phyloP scores from a whole-genome alignment of 1,140 invertebrate genomes.

The Streblospio benedicti region DNA sequence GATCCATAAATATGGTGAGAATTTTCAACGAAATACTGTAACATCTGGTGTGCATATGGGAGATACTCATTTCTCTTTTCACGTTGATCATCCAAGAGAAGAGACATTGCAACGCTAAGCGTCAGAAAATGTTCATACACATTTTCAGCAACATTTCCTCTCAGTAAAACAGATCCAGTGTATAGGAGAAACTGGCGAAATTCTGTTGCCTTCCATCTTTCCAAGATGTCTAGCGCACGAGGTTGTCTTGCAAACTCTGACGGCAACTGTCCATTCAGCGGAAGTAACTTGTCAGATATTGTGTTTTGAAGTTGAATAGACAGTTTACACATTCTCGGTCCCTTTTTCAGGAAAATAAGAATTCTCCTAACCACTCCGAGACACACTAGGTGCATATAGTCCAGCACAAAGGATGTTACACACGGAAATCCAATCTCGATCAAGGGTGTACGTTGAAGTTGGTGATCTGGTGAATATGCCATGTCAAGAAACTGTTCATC shows the following conservation, averaged over 20 bases:
- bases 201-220: slow-evolving; percentile 48
- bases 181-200: slow-evolving; percentile 48
- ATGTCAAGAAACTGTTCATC: not conserved
- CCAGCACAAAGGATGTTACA: slow-evolving; percentile 1
- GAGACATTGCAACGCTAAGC: slow-evolving; percentile 15
- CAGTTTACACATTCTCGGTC: not conserved
- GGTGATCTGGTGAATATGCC: not conserved
- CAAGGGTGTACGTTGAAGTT: not conserved
- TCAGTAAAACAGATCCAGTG: slow-evolving; percentile 38
- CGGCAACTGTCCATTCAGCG: slow-evolving; percentile 20
- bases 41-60: not conserved
- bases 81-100: not conserved
- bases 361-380: not conserved
- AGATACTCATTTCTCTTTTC: not conserved
- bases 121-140: slow-evolving; percentile 37
- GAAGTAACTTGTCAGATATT: slow-evolving; percentile 5
- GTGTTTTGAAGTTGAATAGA: not conserved
- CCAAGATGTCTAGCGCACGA: slow-evolving; percentile 32
- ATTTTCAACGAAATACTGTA: not conserved
- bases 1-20: not conserved
- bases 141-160: slow-evolving; percentile 25
- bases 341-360: not conserved
- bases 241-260: slow-evolving; percentile 43
- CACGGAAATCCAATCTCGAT: not conserved
- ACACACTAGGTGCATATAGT: slow-evolving; percentile 14